Conservation (phyloP, 2,113 vertebrate species). For the Gallinago jamesoni region DNA sequence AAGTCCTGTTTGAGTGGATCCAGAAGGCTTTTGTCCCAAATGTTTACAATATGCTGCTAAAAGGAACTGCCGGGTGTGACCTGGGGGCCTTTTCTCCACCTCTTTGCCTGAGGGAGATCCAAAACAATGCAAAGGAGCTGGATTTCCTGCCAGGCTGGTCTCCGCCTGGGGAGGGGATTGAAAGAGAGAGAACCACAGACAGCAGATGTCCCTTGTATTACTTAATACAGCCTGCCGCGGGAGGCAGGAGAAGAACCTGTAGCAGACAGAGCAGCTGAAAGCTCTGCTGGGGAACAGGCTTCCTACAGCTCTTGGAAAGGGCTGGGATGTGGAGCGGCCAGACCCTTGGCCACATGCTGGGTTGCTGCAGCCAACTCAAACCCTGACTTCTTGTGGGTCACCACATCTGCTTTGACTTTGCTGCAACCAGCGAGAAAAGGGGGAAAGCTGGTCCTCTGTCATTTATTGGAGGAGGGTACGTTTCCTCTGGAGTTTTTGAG, state of each 20-base stretch:
- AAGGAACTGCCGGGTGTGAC: not conserved
- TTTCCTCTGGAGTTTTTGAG: not conserved
- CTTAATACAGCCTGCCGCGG: not conserved
- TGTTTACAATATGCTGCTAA: conserved; percentile 1
- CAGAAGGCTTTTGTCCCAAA: conserved; percentile 47
- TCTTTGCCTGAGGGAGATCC: not conserved
- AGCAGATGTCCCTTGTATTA: conserved; percentile 7
- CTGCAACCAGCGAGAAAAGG: not conserved
- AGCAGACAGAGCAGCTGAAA: not conserved
- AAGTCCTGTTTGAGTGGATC: not conserved
- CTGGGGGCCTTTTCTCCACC: conserved; percentile 1
- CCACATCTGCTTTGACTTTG: not conserved
- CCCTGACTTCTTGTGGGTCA: not conserved
- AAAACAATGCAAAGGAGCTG: conserved; percentile 9
- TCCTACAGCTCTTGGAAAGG: not conserved
- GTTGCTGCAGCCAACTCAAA: not conserved
- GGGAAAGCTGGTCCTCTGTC: not conserved
- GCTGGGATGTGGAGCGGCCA: not conserved
- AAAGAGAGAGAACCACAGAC: not conserved
- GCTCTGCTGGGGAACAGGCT: not conserved
- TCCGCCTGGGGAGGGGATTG: not conserved
- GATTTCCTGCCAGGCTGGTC: not conserved
- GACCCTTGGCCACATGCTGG: not conserved
- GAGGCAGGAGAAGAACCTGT: not conserved
- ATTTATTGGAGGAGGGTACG: not conserved